These are phyloP conservation scores for Alectura lathami DNA, from an alignment of 2,113 vertebrate species.

Conservation along the genomic window DNA sequence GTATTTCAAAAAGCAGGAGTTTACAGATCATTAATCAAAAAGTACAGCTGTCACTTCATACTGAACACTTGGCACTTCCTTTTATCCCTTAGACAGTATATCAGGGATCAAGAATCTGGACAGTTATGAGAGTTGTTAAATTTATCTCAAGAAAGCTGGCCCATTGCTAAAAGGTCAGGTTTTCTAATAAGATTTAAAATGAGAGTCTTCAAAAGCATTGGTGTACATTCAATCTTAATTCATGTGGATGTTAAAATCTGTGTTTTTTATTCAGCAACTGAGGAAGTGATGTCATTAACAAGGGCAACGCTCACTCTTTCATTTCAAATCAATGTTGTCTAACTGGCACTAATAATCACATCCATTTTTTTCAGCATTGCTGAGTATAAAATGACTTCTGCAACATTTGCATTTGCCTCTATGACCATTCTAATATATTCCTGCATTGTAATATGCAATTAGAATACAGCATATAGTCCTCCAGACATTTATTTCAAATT, in stretches of 20 bases:
- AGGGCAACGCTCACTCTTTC: background rate
- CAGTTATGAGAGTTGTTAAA: background rate
- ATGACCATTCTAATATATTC: background rate
- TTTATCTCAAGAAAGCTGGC: background rate
- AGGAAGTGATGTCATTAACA: background rate
- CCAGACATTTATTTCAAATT: background rate
- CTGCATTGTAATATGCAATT: background rate
- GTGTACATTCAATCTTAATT: background rate
- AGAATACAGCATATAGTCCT: background rate
- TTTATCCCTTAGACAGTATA: background rate
- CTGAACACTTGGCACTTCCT: background rate
- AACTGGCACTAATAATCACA: conserved; percentile 7
- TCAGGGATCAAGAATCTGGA: background rate
- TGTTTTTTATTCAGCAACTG: background rate
- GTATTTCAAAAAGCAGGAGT: background rate
- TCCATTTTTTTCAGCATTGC: background rate
- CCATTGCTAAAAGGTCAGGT: background rate
- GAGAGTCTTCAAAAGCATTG: background rate
- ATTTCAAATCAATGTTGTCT: background rate
- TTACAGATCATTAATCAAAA: conserved; percentile 7
- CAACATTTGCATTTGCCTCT: background rate
- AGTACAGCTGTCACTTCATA: background rate
- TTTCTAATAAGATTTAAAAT: background rate
- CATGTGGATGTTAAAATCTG: background rate
- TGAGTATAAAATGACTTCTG: background rate